phyloP scores from a whole-genome alignment of 2,888 invertebrate species.

The Rutpela maculata region DNA sequence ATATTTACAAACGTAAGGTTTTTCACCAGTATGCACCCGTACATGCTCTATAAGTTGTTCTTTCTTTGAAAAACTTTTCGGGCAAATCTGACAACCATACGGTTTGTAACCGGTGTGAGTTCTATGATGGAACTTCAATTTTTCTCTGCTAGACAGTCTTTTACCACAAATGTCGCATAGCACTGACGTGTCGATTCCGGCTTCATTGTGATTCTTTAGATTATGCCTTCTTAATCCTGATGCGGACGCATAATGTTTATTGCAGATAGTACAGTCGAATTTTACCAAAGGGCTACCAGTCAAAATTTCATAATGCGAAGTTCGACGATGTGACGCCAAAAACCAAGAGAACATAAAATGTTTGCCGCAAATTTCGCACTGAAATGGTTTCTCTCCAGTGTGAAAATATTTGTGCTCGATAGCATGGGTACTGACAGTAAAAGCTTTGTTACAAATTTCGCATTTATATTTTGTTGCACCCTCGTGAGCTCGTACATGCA shows the following conservation, averaged over 20 bases:
- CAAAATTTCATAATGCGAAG: conserved; percentile 74
- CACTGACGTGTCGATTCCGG: conserved; percentile 74
- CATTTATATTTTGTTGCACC: conserved; percentile 72
- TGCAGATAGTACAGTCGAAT: conserved; percentile 75
- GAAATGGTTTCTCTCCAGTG: conserved; percentile 73
- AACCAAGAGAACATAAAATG: conserved; percentile 75
- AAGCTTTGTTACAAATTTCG: conserved; percentile 68
- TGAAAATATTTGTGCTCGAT: conserved; percentile 68
- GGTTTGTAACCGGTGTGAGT: conserved; percentile 75
- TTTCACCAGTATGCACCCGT: conserved; percentile 68
- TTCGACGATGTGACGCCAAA: conserved; percentile 74
- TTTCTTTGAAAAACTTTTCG: conserved; percentile 75
- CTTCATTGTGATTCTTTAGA: conserved; percentile 65
- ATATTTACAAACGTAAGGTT: conserved; percentile 69
- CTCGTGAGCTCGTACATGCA: conserved; percentile 73
- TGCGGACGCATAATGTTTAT: conserved; percentile 71
- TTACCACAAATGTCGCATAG: conserved; percentile 71
- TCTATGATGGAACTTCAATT: conserved; percentile 69
- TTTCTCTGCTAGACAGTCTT: conserved; percentile 69
- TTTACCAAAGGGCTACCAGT: conserved; percentile 68
- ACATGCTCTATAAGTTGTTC: conserved; percentile 71
- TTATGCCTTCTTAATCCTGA: conserved; percentile 72
- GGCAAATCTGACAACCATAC: conserved; percentile 67
- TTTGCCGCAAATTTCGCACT: conserved; percentile 76
- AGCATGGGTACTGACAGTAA: conserved; percentile 67